A percentile compares a stretch with the other conserved stretches of the same genome.
Conservation (phyloP, 2,797 vertebrate genomes). For the Melanotaenia pygmaea region DNA sequence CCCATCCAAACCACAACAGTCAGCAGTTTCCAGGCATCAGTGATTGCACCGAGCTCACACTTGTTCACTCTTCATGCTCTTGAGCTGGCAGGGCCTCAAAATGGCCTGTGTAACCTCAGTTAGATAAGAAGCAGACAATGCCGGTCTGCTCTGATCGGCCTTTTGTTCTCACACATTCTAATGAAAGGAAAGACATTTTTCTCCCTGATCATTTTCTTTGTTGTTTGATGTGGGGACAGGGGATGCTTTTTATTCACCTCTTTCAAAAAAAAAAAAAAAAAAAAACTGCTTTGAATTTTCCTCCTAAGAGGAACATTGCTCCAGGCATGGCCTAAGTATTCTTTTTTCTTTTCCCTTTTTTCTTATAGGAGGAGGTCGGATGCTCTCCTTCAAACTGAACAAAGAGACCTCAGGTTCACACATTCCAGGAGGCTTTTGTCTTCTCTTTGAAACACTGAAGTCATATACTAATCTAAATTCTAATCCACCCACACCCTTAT, state of each 20-base stretch:
- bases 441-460: slow-evolving; percentile 44
- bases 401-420: slow-evolving; percentile 45
- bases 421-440: slow-evolving; percentile 47
- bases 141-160: slow-evolving; percentile 40
- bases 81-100: slow-evolving; percentile 42
- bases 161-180: slow-evolving; percentile 69
- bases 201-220: slow-evolving; percentile 45
- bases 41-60: slow-evolving; percentile 43
- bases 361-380: slow-evolving; percentile 33
- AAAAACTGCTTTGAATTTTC: slow-evolving; percentile 50
- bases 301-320: slow-evolving; percentile 63
- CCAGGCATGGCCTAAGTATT: slow-evolving; percentile 51
- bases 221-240: slow-evolving; percentile 68
- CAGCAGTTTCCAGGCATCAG: slow-evolving; percentile 52
- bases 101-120: slow-evolving; percentile 51
- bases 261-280: slow-evolving; percentile 47
- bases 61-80: slow-evolving; percentile 46
- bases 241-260: slow-evolving; percentile 62
- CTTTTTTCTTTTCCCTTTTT: slow-evolving; percentile 47
- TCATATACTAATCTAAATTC: slow-evolving; percentile 40
- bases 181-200: slow-evolving; percentile 55
- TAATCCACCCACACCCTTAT: slow-evolving; percentile 38
- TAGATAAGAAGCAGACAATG: slow-evolving; percentile 60
- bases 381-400: slow-evolving; percentile 40
- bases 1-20: slow-evolving; percentile 54